phyloP scores from a whole-genome alignment of 2,113 vertebrate species.

The Aplodontia rufa region DNA sequence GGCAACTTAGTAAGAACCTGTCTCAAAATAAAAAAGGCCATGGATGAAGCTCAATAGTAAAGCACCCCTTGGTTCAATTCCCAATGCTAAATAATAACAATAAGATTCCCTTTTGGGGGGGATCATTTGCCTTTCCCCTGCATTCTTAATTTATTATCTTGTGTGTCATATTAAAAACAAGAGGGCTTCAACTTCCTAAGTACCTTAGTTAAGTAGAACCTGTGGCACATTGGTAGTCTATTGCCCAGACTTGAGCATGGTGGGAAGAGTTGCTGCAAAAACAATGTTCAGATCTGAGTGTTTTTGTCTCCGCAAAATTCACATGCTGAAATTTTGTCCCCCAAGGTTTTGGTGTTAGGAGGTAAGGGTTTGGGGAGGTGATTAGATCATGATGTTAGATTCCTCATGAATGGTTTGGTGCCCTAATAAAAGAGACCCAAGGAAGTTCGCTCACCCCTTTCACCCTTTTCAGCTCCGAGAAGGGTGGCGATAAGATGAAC shows the following conservation, averaged over 20 bases:
- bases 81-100: no score
- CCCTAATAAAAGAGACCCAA: no score
- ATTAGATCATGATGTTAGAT: background rate
- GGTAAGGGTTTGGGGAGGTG: no score
- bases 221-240: background rate
- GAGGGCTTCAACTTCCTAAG: background rate
- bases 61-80: no score
- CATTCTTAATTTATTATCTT: background rate
- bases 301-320: background rate
- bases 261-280: background rate
- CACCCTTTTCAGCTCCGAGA: background rate
- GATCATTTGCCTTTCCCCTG: background rate
- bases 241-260: background rate
- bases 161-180: background rate
- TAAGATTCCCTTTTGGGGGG: no score
- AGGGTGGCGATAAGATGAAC: background rate
- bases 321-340: background rate
- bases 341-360: background rate
- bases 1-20: no score
- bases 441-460: background rate
- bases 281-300: background rate
- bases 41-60: no score
- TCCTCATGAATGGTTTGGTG: background rate
- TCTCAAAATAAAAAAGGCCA: no score
- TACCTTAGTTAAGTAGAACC: background rate